Conservation (phyloP, 2,113 vertebrate genomes). For the Bostrychus sinensis region DNA sequence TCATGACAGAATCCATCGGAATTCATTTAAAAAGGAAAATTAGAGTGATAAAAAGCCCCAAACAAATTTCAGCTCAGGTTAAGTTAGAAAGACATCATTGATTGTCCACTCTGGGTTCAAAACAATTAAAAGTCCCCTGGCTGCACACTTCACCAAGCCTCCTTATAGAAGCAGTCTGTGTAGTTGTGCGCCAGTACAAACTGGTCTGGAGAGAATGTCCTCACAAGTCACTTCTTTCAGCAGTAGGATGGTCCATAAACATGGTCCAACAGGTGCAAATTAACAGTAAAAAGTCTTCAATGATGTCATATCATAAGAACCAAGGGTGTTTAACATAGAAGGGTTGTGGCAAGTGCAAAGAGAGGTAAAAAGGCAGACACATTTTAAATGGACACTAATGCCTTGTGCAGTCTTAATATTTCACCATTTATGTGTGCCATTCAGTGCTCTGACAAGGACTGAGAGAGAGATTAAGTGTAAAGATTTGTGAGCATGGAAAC, state of each 20-base stretch:
- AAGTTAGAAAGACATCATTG: slow-evolving; percentile 62
- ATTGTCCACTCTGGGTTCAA: slow-evolving; percentile 58
- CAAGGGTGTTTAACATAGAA: slow-evolving; percentile 40
- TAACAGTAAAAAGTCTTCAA: slow-evolving; percentile 17
- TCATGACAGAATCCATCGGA: slow-evolving; percentile 73
- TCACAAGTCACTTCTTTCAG: slow-evolving; percentile 32
- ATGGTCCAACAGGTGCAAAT: slow-evolving; percentile 22
- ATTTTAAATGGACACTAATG: slow-evolving; percentile 51
- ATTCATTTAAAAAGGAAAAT: slow-evolving; percentile 76
- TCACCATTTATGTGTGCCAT: slow-evolving; percentile 46
- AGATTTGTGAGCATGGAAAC: slow-evolving; percentile 27
- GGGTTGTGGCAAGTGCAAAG: slow-evolving; percentile 39
- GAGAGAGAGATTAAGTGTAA: slow-evolving; percentile 45
- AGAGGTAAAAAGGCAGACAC: slow-evolving; percentile 50
- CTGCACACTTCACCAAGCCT: slow-evolving; percentile 32
- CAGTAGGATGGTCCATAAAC: slow-evolving; percentile 14
- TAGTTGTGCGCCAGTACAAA: slow-evolving; percentile 16
- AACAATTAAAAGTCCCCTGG: slow-evolving; percentile 43
- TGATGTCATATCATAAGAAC: slow-evolving; percentile 15
- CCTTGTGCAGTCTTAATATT: slow-evolving; percentile 49
- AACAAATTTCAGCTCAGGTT: slow-evolving; percentile 49
- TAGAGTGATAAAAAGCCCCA: slow-evolving; percentile 40
- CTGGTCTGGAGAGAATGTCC: slow-evolving; percentile 5
- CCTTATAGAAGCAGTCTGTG: slow-evolving; percentile 23
- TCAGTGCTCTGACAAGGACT: slow-evolving; percentile 57